Evolutionary conservation across 2,113 vertebrate species (phyloP).

Genomic region (Henicopernis longicauda): DNA sequence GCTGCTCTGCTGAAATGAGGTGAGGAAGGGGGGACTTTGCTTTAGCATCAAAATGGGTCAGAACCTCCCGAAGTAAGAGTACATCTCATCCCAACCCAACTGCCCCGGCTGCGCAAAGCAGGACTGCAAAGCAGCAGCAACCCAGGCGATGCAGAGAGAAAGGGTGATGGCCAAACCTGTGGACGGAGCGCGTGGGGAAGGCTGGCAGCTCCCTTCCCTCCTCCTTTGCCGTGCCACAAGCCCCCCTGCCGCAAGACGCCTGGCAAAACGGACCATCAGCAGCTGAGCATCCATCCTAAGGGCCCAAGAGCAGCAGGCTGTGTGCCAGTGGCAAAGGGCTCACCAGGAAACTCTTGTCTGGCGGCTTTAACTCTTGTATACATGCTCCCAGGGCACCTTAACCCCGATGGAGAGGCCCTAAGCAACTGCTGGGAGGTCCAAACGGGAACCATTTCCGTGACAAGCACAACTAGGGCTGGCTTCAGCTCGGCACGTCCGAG

Average conservation of each 20-base stretch:
- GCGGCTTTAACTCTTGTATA: not conserved
- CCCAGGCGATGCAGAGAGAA: not conserved
- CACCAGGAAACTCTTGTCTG: not conserved
- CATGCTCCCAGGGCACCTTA: not conserved
- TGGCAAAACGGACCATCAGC: not conserved
- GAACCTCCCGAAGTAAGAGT: not conserved
- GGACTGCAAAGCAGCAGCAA: not conserved
- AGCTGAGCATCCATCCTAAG: not conserved
- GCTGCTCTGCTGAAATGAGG: not conserved
- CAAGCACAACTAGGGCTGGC: not conserved
- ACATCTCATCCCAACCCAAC: not conserved
- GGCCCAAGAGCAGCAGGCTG: not conserved
- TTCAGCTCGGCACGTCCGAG: not conserved
- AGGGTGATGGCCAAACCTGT: not conserved
- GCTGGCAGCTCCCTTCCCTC: not conserved
- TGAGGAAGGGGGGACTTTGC: not conserved
- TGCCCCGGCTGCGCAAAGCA: not conserved
- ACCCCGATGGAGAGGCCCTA: not conserved
- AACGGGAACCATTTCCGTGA: fast-evolving
- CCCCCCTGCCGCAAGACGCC: not conserved
- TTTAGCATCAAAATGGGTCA: not conserved
- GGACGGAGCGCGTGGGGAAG: not conserved
- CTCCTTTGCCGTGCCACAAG: not conserved
- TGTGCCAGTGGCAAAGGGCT: fast-evolving
- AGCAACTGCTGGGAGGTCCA: not conserved